Evolutionary conservation across 2,113 vertebrate species (phyloP).

Genomic region (Paradoxurus hermaphroditus): DNA sequence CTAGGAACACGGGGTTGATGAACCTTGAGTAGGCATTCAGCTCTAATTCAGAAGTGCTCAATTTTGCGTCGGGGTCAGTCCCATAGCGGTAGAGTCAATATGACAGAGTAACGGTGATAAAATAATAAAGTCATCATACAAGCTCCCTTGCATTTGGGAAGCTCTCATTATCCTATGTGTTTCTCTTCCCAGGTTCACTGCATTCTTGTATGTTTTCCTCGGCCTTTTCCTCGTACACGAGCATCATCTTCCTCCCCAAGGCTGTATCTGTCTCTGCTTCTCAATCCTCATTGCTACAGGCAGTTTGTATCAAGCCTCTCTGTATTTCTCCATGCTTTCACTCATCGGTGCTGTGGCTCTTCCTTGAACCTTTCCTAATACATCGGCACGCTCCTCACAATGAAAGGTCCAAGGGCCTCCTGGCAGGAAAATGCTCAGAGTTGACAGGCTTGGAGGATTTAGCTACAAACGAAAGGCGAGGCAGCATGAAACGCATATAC

Average conservation of each 20-base stretch:
- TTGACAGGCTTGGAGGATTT: neutral
- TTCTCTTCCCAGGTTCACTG: neutral
- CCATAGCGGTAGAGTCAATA: neutral
- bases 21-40: neutral
- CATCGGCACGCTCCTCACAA: neutral
- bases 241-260: neutral
- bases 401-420: neutral
- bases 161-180: neutral
- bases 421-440: neutral
- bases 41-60: neutral
- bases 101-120: neutral
- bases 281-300: neutral
- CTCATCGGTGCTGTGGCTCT: neutral
- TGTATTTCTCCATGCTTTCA: neutral
- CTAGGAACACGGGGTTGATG: neutral
- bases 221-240: neutral
- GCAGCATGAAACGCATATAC: neutral
- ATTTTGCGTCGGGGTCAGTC: neutral
- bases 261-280: neutral
- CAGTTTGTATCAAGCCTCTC: neutral
- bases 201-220: neutral
- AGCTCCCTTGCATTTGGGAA: neutral
- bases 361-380: neutral
- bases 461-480: neutral
- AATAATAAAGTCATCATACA: neutral